Evolutionary conservation across 2,888 invertebrate genomes (phyloP), one percentile per base, ranked within the genome.

Genomic region (Yponomeuta sedellus): DNA sequence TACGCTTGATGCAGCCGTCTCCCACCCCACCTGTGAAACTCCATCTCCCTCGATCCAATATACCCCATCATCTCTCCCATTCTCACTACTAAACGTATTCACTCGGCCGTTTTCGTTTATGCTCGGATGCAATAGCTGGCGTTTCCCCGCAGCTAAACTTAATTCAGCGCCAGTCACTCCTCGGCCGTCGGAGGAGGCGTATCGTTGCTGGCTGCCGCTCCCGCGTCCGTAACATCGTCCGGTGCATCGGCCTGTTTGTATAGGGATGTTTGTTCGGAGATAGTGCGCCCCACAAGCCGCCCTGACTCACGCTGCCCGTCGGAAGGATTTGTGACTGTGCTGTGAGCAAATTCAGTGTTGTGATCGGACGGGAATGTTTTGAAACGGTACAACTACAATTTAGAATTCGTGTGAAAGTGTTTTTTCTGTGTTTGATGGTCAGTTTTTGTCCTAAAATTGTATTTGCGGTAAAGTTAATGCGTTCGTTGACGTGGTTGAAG

Each of bases 91-190:
- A 88, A 88, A 87, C 83, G 64, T 58, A 44, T 80, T 82, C 79
- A 82, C 84, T 91, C 90, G 90, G 87, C 77, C 80, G 81, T 84
- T 83, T 86, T 88, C 90, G 90, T 84, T 83, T 79, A 79, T 79
- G 75, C 79, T 90, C 90, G 90, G 88, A 83, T 88, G 89, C 89
- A 89, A 85, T 88, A 87, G 88, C 86, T 92, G 85, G 92, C 92
- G 85, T 57, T 91, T 91, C 73, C 88, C 87, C 76, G 81, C 78
- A 75, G 92, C 92, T 77, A 92, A 86, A 86, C 91, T 88, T 80
- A 85, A 86, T 83, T 87, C 68, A 67, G 74, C 80, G 83, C 75
- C 91, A 90, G 90, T 90, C 88, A 83, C 79, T 86, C 81, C 77
- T 81, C 82, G 82, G 77, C 80, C 81, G 82, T 75, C 76, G 80